Evolutionary conservation across 2,797 vertebrate genomes (phyloP).

Genomic region (Notoglanidium macrostoma): DNA sequence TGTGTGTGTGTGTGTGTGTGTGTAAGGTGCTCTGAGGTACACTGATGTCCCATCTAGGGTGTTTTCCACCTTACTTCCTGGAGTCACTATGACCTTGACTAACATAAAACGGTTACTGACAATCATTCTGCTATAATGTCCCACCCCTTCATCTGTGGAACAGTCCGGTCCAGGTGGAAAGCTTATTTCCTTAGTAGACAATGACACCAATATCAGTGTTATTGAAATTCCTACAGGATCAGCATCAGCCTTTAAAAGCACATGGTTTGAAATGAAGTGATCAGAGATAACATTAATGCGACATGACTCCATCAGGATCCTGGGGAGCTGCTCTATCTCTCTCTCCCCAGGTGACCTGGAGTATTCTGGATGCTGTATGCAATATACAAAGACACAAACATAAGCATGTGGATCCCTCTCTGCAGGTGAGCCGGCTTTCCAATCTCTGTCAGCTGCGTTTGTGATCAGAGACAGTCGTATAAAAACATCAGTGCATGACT

Average conservation of each 20-base stretch:
- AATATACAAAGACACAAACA: conserved; percentile 18
- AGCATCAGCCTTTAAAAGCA: conserved; percentile 43
- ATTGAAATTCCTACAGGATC: conserved; percentile 51
- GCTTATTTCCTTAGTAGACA: conserved; percentile 33
- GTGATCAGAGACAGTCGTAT: conserved; percentile 27
- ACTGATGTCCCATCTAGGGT: not conserved
- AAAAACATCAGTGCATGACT: conserved; percentile 44
- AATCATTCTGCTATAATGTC: not conserved
- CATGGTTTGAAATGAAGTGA: conserved; percentile 55
- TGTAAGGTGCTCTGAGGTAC: not conserved
- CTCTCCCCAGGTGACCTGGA: conserved; percentile 55
- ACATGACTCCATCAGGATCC: conserved; percentile 53
- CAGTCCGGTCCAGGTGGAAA: conserved; percentile 34
- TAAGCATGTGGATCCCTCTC: conserved; percentile 31
- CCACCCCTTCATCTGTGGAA: not conserved
- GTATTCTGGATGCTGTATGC: conserved; percentile 15
- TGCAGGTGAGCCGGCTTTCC: conserved; percentile 46
- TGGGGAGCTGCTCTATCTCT: conserved; percentile 51
- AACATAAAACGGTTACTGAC: not conserved
- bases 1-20: not conserved
- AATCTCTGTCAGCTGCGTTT: conserved; percentile 33
- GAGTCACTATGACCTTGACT: not conserved
- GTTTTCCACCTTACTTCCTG: not conserved
- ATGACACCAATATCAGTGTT: conserved; percentile 47
- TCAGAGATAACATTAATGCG: conserved; percentile 52